Conservation (phyloP, 2,113 vertebrate species). For the Silurus glanis region DNA sequence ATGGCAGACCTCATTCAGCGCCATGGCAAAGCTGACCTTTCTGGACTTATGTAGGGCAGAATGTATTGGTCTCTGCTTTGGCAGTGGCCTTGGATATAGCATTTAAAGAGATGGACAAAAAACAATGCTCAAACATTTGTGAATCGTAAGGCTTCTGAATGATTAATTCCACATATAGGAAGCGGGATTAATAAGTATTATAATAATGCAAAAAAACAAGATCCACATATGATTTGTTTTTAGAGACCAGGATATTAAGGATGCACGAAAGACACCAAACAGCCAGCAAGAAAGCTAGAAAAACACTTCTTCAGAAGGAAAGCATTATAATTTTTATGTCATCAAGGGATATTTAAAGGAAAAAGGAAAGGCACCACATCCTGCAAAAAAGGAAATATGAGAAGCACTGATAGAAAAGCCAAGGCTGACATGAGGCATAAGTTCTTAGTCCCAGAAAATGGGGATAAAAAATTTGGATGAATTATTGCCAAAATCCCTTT, state of each 20-base stretch:
- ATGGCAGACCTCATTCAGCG: conserved; percentile 28
- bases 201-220: neutral
- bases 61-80: conserved; percentile 19
- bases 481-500: neutral
- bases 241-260: neutral
- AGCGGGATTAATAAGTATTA: neutral
- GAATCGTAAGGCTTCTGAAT: neutral
- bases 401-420: neutral
- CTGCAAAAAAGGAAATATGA: conserved; percentile 18
- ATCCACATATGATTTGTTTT: neutral
- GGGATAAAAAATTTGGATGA: neutral
- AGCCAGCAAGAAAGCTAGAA: neutral
- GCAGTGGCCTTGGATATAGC: conserved; percentile 32
- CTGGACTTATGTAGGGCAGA: conserved; percentile 32
- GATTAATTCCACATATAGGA: neutral
- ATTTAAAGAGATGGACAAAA: conserved; percentile 23
- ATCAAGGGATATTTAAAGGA: conserved; percentile 6
- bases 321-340: conserved; percentile 35
- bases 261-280: conserved; percentile 16
- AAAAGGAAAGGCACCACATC: conserved; percentile 1
- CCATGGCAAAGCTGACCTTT: conserved; percentile 46
- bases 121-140: neutral
- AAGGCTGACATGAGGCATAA: neutral
- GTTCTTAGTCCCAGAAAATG: neutral
- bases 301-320: conserved; percentile 37